Evolutionary conservation across 2,113 vertebrate genomes (phyloP).

Genomic region (Psilopogon haemacephalus): DNA sequence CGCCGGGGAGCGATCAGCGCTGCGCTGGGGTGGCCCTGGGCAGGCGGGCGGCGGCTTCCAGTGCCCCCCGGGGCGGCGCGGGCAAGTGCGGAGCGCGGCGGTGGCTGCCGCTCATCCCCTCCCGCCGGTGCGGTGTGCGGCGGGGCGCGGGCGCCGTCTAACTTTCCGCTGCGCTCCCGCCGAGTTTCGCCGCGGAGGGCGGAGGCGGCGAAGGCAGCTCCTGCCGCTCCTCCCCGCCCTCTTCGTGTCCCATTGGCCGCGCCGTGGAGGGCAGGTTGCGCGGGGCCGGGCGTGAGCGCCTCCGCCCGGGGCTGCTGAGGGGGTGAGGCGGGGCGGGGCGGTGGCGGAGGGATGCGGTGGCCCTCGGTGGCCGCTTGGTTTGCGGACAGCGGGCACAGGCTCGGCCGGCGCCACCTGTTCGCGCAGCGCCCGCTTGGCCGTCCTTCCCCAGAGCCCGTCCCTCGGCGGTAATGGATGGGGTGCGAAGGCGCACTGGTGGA

Average conservation of each 20-base stretch:
- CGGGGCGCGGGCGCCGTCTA: background rate
- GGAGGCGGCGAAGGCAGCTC: background rate
- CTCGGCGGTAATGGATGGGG: fast-evolving
- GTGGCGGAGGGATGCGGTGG: background rate
- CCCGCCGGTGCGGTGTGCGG: background rate
- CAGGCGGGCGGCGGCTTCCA: background rate
- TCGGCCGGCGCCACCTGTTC: background rate
- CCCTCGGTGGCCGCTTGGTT: background rate
- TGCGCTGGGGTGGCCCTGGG: background rate
- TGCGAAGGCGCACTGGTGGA: too few relatives aligned
- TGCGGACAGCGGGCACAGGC: background rate
- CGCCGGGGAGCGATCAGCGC: background rate
- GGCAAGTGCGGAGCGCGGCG: background rate
- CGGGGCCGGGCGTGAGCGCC: background rate
- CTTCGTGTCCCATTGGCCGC: background rate
- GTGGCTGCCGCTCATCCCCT: background rate
- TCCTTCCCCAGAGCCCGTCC: too few relatives aligned
- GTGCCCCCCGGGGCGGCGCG: background rate
- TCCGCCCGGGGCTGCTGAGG: background rate
- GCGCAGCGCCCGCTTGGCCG: background rate
- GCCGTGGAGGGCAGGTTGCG: background rate
- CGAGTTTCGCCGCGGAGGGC: conserved; percentile 10
- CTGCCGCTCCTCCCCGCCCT: background rate
- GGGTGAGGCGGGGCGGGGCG: background rate
- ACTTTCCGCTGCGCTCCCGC: background rate